Evolutionary conservation across 2,888 invertebrate genomes (phyloP).

Genomic region (Rotaria sp.): DNA sequence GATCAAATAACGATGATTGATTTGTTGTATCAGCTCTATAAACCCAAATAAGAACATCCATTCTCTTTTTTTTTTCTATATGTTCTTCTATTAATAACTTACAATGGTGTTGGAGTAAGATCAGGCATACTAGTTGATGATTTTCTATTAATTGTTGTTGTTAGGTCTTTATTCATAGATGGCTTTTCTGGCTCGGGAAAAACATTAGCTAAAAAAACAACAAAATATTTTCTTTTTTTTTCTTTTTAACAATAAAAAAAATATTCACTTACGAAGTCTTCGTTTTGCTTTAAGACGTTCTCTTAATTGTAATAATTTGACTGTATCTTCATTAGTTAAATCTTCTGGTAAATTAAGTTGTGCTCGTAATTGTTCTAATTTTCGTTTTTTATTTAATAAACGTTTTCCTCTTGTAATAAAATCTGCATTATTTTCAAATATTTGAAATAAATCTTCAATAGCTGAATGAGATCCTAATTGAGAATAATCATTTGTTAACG

Average conservation of each 20-base stretch:
- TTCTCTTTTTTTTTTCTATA: not conserved
- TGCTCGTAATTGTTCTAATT: conserved; percentile 1
- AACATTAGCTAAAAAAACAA: not conserved
- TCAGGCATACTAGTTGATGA: conserved; percentile 25
- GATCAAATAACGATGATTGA: conserved; percentile 3
- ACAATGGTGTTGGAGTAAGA: not conserved
- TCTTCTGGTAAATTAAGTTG: conserved; percentile 8
- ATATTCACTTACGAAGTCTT: not conserved
- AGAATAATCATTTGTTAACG: not conserved
- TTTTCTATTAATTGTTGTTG: not conserved
- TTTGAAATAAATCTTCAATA: conserved; percentile 27
- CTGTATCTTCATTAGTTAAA: not conserved
- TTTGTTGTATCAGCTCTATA: not conserved
- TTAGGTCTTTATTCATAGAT: not conserved
- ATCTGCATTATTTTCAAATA: conserved; percentile 15
- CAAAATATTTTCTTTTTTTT: not conserved
- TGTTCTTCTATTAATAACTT: not conserved
- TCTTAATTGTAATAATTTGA: not conserved
- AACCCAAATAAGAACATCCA: not conserved
- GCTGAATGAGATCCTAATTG: not conserved
- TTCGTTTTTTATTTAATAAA: conserved; percentile 22
- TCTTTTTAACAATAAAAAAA: not conserved
- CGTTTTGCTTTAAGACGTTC: conserved; percentile 5
- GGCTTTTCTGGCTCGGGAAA: not conserved
- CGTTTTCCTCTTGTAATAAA: conserved; percentile 4